A percentile compares a stretch with the other conserved stretches of the same genome.
Evolutionary conservation across 2,888 invertebrate species (phyloP).

Genomic region (Papilio elwesi): DNA sequence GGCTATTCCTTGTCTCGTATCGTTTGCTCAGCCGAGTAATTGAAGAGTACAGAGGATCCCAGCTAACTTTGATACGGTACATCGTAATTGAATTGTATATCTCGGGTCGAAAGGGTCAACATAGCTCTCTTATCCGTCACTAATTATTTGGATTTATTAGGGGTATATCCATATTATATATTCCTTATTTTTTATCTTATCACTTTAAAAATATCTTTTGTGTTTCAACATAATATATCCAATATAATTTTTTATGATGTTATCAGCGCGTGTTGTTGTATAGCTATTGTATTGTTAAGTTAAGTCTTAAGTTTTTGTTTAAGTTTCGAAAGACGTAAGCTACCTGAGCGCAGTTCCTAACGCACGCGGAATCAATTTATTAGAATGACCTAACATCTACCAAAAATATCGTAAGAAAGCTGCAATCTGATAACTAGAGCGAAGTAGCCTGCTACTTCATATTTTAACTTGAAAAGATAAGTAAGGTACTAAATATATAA

Average conservation of each 20-base stretch:
- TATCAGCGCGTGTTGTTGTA: not conserved
- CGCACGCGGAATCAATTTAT: conserved; percentile 14
- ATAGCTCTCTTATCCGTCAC: conserved; percentile 6
- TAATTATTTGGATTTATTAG: conserved; percentile 9
- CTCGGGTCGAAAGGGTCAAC: conserved; percentile 20
- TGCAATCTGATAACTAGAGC: not conserved
- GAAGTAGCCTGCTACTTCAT: not conserved
- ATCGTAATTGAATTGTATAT: conserved; percentile 38
- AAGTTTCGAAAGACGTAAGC: conserved; percentile 5
- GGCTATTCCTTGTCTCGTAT: conserved; percentile 47
- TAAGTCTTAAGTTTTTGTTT: too few relatives aligned
- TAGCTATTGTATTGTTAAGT: not conserved
- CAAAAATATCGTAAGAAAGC: not conserved
- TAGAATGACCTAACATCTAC: conserved; percentile 4
- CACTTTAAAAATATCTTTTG: not conserved
- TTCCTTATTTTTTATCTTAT: not conserved
- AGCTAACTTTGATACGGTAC: conserved; percentile 34
- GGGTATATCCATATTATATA: not conserved
- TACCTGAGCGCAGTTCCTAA: not conserved
- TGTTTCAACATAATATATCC: not conserved
- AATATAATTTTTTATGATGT: not conserved
- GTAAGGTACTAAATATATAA: too few relatives aligned
- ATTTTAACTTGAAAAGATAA: not conserved
- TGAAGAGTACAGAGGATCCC: conserved; percentile 25
- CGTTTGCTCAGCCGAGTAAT: conserved; percentile 30